Evolutionary conservation across 2,113 vertebrate genomes (phyloP), one percentile per base, ranked within the genome.

Genomic region (Amphiprion percula): DNA sequence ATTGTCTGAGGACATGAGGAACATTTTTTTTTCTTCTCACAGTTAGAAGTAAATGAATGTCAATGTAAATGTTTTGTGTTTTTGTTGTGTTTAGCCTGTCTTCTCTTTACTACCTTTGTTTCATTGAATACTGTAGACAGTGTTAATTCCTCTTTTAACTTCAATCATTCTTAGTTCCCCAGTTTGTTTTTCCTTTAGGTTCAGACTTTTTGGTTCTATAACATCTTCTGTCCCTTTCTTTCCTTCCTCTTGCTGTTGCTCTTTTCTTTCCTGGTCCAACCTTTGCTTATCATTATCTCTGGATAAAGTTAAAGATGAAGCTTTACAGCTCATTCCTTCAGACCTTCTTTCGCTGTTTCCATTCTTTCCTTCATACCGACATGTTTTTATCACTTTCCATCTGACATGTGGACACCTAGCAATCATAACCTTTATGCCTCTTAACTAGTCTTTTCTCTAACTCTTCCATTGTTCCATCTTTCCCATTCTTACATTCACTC

Each of bases 41-140:
- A 59, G 23, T 55, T 58, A 47, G 41, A 50, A 33, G 24, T 80
- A 86, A 69, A 90, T n/a, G 74, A 63, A 56, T 71, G 56, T 64
- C 50, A 41, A 26, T 54, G 55, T 24, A 17, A 5, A 9, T 56
- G n/a, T 63, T 58, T 66, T 61, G 39, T 49, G 8, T 30, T 47
- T 76, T 14, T 59, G 5, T 10, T n/a, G 8, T 50, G 4, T 63
- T 49, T 30, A 4, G 7, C 28, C n/a, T 12, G 0, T 17, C 23
- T 7, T 68, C 10, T 47, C 37, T 55, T 33, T 46, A 37, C 23
- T 26, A 28, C 21, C 19, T 41, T 65, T 63, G 8, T 52, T 78
- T 64, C 41, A 26, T 23, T 28, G 21, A 28, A 44, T 24, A 15
- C 16, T 55, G 59, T 10, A 41, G 41, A 41, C 16, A 24, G n/a